These are phyloP conservation scores for Phalacrocorax carbo DNA, from an alignment of 2,113 vertebrate genomes.

Conservation along the genomic window DNA sequence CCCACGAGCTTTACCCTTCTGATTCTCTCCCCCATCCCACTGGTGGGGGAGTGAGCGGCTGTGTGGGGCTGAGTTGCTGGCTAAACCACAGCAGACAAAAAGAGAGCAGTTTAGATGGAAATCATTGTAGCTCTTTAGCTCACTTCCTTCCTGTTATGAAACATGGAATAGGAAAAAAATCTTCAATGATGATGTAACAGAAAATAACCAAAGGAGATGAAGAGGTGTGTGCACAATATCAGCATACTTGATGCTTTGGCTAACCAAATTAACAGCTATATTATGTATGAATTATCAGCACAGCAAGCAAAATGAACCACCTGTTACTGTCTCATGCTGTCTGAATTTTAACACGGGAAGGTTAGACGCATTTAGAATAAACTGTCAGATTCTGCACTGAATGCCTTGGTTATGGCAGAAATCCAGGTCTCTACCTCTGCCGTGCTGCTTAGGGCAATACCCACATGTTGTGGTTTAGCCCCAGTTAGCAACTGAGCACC, in stretches of 20 bases:
- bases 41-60: too few relatives aligned
- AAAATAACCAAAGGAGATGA: slow-evolving; percentile 22
- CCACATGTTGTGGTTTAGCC: too few relatives aligned
- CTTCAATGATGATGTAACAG: not conserved
- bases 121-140: slow-evolving; percentile 29
- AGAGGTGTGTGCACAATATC: not conserved
- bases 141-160: slow-evolving; percentile 38
- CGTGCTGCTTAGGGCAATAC: not conserved
- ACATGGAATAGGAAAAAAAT: not conserved
- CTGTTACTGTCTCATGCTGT: not conserved
- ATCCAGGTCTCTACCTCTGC: not conserved
- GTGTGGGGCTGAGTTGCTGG: too few relatives aligned
- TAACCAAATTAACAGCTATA: not conserved
- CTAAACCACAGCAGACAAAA: not conserved
- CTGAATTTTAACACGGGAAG: not conserved
- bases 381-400: not conserved
- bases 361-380: not conserved
- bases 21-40: too few relatives aligned
- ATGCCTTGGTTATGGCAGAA: not conserved
- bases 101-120: slow-evolving; percentile 38
- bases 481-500: too few relatives aligned
- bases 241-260: not conserved
- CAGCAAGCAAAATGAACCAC: not conserved
- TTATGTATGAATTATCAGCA: not conserved
- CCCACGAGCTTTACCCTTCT: too few relatives aligned